phyloP scores from a whole-genome alignment of 2,797 vertebrate species.

The Coilia nasus region DNA sequence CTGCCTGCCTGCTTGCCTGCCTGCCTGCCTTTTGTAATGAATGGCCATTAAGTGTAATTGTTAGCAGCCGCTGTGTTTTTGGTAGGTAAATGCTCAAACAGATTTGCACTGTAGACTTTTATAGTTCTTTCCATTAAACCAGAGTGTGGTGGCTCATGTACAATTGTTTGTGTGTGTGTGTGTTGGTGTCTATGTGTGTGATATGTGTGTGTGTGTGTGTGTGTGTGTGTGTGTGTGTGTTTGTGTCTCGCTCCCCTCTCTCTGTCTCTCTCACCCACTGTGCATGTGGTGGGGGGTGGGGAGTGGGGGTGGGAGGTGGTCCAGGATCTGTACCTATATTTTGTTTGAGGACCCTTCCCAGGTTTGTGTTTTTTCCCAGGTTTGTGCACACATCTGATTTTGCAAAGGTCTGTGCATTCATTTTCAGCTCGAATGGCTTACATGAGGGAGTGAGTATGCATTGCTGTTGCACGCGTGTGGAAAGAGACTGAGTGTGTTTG shows the following conservation, averaged over 20 bases:
- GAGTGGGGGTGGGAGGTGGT: background rate
- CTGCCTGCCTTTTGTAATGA: conserved; percentile 23
- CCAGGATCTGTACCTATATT: background rate
- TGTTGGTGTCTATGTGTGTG: conserved; percentile 25
- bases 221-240: conserved; percentile 8
- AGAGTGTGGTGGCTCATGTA: conserved; percentile 15
- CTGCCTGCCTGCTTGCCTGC: conserved; percentile 21
- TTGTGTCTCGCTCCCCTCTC: background rate
- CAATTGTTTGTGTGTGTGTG: conserved; percentile 3
- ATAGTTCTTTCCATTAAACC: conserved; percentile 27
- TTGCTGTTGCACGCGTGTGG: background rate
- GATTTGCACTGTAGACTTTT: conserved; percentile 25
- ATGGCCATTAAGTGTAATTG: conserved; percentile 15
- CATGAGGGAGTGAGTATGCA: background rate
- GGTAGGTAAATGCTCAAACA: conserved; percentile 19
- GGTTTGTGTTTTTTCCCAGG: background rate
- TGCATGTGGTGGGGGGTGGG: background rate
- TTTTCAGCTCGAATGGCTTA: background rate
- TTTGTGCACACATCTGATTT: background rate
- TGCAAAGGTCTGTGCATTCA: background rate
- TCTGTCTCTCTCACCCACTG: no score
- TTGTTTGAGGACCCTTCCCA: background rate
- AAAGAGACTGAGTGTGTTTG: no score
- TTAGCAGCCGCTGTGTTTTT: conserved; percentile 16
- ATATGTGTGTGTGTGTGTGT: conserved; percentile 7